Evolutionary conservation across 2,888 invertebrate genomes (phyloP).

Genomic region (Octonoba sinensis): DNA sequence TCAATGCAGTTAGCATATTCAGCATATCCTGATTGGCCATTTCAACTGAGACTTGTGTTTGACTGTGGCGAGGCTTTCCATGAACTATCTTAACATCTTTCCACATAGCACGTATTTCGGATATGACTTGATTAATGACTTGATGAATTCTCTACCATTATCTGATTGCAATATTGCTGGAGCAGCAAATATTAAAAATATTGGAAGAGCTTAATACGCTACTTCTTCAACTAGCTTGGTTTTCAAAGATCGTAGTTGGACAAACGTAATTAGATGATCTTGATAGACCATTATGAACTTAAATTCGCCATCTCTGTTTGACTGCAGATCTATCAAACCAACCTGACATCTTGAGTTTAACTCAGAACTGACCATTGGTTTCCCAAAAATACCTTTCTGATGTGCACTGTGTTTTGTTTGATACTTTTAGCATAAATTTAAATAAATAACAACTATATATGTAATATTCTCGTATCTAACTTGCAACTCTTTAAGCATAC

Average conservation of each 20-base stretch:
- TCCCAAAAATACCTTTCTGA: constrained; percentile 29
- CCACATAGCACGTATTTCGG: constrained; percentile 6
- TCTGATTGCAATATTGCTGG: constrained; percentile 59
- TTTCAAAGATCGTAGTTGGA: constrained; percentile 61
- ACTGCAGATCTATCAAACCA: constrained; percentile 62
- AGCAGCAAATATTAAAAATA: constrained; percentile 63
- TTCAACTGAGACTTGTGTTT: constrained; percentile 21
- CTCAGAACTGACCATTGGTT: constrained; percentile 36
- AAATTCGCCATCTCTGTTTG: constrained; percentile 59
- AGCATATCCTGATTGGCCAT: constrained; percentile 44
- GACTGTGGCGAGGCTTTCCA: constrained; percentile 24
- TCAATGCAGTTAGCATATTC: constrained; percentile 47
- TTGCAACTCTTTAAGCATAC: constrained; percentile 35
- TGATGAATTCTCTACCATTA: constrained; percentile 31
- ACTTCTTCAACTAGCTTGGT: constrained; percentile 64
- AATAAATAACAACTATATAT: constrained; percentile 28
- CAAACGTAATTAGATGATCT: constrained; percentile 67
- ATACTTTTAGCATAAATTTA: constrained; percentile 31
- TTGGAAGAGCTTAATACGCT: constrained; percentile 54
- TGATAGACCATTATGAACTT: constrained; percentile 67
- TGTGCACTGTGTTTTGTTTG: constrained; percentile 17
- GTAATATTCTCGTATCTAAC: constrained; percentile 28
- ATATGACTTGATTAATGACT: constrained; percentile 16
- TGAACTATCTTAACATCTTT: too few species aligned
- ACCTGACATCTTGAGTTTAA: constrained; percentile 27